Evolutionary conservation across 2,888 invertebrate species (phyloP), one percentile per base, ranked within the genome.

Genomic region (Stratiomys singularior): DNA sequence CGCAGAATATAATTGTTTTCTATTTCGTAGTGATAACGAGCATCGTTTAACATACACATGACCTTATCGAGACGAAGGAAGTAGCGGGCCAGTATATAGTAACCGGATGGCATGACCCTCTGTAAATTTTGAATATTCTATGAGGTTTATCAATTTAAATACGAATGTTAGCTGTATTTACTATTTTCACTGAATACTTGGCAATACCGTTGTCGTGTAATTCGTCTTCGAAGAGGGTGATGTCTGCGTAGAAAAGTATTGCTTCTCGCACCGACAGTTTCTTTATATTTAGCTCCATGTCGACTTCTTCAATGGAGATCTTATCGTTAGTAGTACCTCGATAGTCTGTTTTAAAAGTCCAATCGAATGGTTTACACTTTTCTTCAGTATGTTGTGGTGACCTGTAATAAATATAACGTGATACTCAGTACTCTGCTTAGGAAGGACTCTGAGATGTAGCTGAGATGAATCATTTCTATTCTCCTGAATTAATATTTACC

Each of bases 171-270:
- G 37, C 37, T 37, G 3, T 46, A 89, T 92, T 92, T 89, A 97
- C 97, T 89, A 99, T 95, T 92, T 98, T 97, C 0, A 97, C 96
- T 80, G 93, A 94, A 82, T 93, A 90, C 74, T 94, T 92, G 1
- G 99, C 96, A 77, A 96, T 93, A 18, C 99, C 99, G 89, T 99
- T 96, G 88, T 99, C 99, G 85, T 98, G 98, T 66, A 99, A 88
- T 87, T 99, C 99, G 89, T 99, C 99, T 88, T 99, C 99, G 89
- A 95, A 99, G 47, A 99, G 88, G 77, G 95, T 93, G 44, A 99
- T 88, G 85, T 99, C 97, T 82, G 96, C 94, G 87, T 96, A 99
- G 86, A 98, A 99, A 2, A 96, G 86, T 77, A 99, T 99, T 85
- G 93, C 93, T 82, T 99, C 98, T 82, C 93, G 93, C 81, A 92